Evolutionary conservation across 2,797 vertebrate species (phyloP).

Genomic region (Poecilia velifera): DNA sequence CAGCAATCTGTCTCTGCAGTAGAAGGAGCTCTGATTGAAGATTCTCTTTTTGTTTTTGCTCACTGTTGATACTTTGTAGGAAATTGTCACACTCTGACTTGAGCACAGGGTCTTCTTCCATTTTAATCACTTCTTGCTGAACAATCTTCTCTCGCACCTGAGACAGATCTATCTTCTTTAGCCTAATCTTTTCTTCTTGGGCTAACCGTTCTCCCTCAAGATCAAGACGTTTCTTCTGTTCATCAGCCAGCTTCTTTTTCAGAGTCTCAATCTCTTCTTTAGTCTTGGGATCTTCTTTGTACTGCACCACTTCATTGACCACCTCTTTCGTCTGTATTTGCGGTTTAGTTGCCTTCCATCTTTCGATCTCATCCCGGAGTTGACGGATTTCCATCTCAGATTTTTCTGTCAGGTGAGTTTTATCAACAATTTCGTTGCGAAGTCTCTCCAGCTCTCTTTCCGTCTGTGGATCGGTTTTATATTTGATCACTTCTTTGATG

Average conservation of each 20-base stretch:
- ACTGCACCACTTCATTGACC: conserved; percentile 93
- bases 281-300: conserved; percentile 93
- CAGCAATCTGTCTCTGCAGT: conserved; percentile 84
- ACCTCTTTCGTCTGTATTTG: conserved; percentile 95
- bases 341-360: conserved; percentile 91
- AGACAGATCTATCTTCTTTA: conserved; percentile 90
- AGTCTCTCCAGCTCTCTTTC: conserved; percentile 93
- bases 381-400: conserved; percentile 92
- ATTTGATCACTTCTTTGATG: conserved; percentile 97
- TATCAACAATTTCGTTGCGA: conserved; percentile 92
- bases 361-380: conserved; percentile 91
- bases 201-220: conserved; percentile 85
- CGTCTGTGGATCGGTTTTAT: conserved; percentile 92
- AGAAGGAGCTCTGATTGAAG: conserved; percentile 87
- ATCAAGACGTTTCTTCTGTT: conserved; percentile 92
- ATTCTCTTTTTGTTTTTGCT: conserved; percentile 88
- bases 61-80: conserved; percentile 85
- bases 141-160: conserved; percentile 91
- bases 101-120: conserved; percentile 88
- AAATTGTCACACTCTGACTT: conserved; percentile 87
- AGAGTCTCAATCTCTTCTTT: conserved; percentile 90
- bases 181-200: conserved; percentile 88
- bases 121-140: conserved; percentile 92
- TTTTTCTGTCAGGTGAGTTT: conserved; percentile 89
- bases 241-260: conserved; percentile 87